phyloP scores from a whole-genome alignment of 2,113 vertebrate species.

The Oryzias melastigma region DNA sequence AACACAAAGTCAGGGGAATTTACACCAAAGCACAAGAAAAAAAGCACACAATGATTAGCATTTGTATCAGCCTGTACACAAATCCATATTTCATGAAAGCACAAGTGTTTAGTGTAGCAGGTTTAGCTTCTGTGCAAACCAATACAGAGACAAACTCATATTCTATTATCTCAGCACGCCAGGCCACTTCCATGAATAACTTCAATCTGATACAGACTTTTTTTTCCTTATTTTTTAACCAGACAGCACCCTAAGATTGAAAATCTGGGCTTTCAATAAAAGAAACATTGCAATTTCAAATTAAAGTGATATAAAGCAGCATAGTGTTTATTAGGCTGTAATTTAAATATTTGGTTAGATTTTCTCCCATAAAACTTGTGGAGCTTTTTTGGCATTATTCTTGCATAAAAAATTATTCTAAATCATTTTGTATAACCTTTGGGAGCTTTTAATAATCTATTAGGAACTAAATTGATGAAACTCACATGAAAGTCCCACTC shows the following conservation, averaged over 20 bases:
- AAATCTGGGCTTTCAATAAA: constrained; percentile 48
- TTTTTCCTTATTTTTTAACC: constrained; percentile 51
- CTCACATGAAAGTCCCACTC: too few relatives aligned
- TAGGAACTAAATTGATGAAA: too few relatives aligned
- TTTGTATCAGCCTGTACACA: constrained; percentile 70
- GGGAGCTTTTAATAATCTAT: too few relatives aligned
- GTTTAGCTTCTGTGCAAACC: constrained; percentile 59
- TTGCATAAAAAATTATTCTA: constrained; percentile 1
- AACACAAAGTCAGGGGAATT: constrained; percentile 42
- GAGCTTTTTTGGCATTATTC: constrained; percentile 15
- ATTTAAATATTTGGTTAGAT: constrained; percentile 17
- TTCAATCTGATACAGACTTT: constrained; percentile 37
- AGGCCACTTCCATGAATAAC: constrained; percentile 46
- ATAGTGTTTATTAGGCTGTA: constrained; percentile 49
- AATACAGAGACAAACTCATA: constrained; percentile 38
- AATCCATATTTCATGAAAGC: constrained; percentile 79
- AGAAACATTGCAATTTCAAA: constrained; percentile 54
- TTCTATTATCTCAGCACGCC: constrained; percentile 46
- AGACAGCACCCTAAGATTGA: constrained; percentile 29
- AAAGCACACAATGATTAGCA: constrained; percentile 64
- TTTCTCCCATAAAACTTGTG: constrained; percentile 24
- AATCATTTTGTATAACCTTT: too few relatives aligned
- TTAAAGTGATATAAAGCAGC: constrained; percentile 45
- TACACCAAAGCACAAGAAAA: constrained; percentile 21
- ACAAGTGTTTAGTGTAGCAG: constrained; percentile 70